Evolutionary conservation across 2,888 invertebrate species (phyloP).

Genomic region (Drosophila rellima): DNA sequence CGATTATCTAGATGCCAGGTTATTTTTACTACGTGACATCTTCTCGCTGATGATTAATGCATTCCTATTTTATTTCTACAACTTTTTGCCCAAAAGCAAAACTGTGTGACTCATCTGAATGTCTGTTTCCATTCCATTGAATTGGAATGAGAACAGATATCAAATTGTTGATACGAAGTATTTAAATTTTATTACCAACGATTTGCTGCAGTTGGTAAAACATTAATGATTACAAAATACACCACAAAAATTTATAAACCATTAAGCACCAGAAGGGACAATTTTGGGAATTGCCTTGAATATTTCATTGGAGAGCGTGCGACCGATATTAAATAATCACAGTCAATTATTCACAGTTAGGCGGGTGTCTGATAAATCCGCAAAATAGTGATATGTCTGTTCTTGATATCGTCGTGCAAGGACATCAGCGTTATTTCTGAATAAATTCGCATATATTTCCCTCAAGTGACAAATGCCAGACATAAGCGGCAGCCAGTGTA

Average conservation of each 20-base stretch:
- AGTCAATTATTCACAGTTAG: slow-evolving; percentile 65
- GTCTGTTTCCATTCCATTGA: slow-evolving; percentile 36
- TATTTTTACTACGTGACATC: slow-evolving; percentile 8
- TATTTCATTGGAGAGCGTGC: slow-evolving; percentile 22
- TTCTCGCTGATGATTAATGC: slow-evolving; percentile 39
- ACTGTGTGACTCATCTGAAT: slow-evolving; percentile 29
- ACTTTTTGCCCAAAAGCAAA: slow-evolving; percentile 22
- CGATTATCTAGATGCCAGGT: neutral
- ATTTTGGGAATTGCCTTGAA: slow-evolving; percentile 9
- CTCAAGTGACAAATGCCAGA: slow-evolving; percentile 61
- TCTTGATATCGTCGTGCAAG: slow-evolving; percentile 27
- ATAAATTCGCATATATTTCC: slow-evolving; percentile 54
- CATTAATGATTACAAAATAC: slow-evolving; percentile 26
- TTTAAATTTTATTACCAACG: slow-evolving; percentile 44
- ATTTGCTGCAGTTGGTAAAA: slow-evolving; percentile 42
- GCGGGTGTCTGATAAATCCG: slow-evolving; percentile 34
- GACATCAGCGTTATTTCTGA: slow-evolving; percentile 25
- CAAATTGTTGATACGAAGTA: slow-evolving; percentile 10
- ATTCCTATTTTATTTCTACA: slow-evolving; percentile 11
- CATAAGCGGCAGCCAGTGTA: slow-evolving; percentile 24
- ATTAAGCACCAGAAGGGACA: slow-evolving; percentile 24
- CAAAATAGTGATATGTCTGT: slow-evolving; percentile 32
- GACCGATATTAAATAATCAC: slow-evolving; percentile 55
- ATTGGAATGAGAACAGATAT: slow-evolving; percentile 31
- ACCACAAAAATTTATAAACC: slow-evolving; percentile 35